Evolutionary conservation across 92 coral and sea anemone species (phyloP), one percentile per base, ranked within the genome.

Genomic region (Porites divaricata): DNA sequence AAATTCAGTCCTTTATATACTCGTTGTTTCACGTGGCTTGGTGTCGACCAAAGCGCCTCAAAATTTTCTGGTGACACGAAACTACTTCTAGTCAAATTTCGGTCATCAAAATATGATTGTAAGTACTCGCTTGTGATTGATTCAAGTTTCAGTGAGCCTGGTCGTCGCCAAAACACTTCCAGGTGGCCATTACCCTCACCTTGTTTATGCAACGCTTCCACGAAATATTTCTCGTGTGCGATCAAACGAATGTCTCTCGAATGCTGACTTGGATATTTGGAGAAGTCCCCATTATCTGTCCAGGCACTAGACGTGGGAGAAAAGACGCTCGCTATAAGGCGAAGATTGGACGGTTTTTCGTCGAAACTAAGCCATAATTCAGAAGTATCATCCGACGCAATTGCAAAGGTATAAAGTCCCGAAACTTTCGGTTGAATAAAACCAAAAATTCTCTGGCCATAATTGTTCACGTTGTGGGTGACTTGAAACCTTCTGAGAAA

Each of bases 311-410:
- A 41, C 28, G 26, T 9, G 7, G 67, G 22, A 54, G 88, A 84
- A 48, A 76, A 75, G 19, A 84, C 88, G 22, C 88, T 84, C 1
- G 88, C 88, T 64, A 84, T 84, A 8, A 84, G 61, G 9, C 88
- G 81, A 25, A 84, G 56, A 67, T 84, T 84, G 3, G 26, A 28
- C 4, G 88, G 82, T 14, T 64, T 76, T 41, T 84, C 75, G 67
- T 84, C 81, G 9, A 84, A 84, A 84, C 88, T 84, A 13, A 84
- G 88, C 88, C 88, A 84, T 16, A 84, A 45, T 28, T 84, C 88
- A 2, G 88, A 84, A 15, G 88, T 15, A 75, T 84, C 88, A 64
- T 84, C 81, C 45, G 88, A 84, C 4, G 88, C 66, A 28, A 84
- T 35, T 10, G 74, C 88, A 17, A 84, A 84, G 2, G 52, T 64